Conservation (phyloP, 2,797 vertebrate genomes). For the Coregonus suidteri region DNA sequence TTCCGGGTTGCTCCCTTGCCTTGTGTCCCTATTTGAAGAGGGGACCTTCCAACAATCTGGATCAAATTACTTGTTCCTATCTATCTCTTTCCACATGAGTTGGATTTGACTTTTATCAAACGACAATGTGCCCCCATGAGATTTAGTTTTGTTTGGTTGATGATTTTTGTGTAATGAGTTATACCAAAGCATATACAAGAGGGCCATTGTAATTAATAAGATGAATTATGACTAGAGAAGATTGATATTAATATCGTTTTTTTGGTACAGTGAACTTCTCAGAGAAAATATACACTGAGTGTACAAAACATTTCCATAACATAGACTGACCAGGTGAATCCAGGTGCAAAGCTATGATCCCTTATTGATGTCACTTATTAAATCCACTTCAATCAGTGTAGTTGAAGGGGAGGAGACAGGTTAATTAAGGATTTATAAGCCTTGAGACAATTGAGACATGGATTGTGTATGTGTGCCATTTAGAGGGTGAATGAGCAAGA, state of each 20-base stretch:
- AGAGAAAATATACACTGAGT: background rate
- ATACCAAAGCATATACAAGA: constrained; percentile 2
- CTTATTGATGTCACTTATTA: too few species aligned
- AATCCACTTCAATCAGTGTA: too few species aligned
- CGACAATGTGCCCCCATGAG: background rate
- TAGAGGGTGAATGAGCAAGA: too few species aligned
- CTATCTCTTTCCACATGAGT: background rate
- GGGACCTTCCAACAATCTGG: background rate
- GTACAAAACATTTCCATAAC: background rate
- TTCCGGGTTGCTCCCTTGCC: background rate
- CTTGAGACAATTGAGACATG: too few species aligned
- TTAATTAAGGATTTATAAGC: too few species aligned
- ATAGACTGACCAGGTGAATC: too few species aligned
- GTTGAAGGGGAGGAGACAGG: too few species aligned
- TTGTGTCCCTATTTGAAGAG: background rate
- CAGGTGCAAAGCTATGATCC: too few species aligned
- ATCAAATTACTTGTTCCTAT: background rate
- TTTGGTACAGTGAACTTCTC: background rate
- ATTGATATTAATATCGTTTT: background rate
- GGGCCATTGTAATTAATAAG: background rate
- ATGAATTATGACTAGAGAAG: background rate
- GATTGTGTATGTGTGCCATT: too few species aligned
- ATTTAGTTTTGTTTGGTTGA: background rate
- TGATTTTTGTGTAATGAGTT: background rate
- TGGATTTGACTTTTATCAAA: background rate